Base-by-base conservation (phyloP, 2,888 invertebrate genomes). In the Arenicola marina region DNA sequence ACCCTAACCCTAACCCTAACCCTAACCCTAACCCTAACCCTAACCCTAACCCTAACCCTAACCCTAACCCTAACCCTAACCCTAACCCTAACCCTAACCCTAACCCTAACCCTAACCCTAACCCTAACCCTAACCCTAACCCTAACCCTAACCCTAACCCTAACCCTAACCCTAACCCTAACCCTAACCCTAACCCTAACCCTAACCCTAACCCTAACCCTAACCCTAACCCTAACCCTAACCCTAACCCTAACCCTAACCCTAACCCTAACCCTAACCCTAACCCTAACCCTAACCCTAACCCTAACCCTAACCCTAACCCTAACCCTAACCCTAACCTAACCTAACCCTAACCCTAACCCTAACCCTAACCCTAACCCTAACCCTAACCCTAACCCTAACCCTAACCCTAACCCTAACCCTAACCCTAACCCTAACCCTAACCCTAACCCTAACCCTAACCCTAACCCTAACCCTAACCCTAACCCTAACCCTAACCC, bases 221-320 rank as follows among this genome's bases (percentile, higher is more conserved):
- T 64, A 68, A 66, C 66, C 68, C 68, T 68, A 66, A 68, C 32
- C 62, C 59, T 44, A 66, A 68, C 63, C 66, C 67, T 67, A 69
- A 65, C 69, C 70, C 66, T 61, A 65, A 70, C 65, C 70, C 68
- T 62, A 68, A 68, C 62, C 69, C 67, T 62, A 48, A 46, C 65
- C 59, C 55, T 53, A 66, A 57, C 64, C 62, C 58, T 57, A 51
- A 61, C 63, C 68, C 62, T 61, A 66, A 66, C 66, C 60, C 60
- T 60, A 60, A 60, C 60, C 60, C 61, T 61, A 56, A 61, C 67
- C 62, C 62, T 62, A 62, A 62, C 62, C 62, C 62, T 62, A 57
- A 57, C 62, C 62, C 62, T 62, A 62, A 62, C 59, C 59, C 59
- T 59, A 53, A 59, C 59, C 59, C 53, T 51, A 59, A 59, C 59